A percentile compares a stretch with the other conserved stretches of the same genome.
These are phyloP conservation scores for Sakesphorus luctuosus DNA, from an alignment of 2,113 vertebrate genomes.

Conservation along the genomic window DNA sequence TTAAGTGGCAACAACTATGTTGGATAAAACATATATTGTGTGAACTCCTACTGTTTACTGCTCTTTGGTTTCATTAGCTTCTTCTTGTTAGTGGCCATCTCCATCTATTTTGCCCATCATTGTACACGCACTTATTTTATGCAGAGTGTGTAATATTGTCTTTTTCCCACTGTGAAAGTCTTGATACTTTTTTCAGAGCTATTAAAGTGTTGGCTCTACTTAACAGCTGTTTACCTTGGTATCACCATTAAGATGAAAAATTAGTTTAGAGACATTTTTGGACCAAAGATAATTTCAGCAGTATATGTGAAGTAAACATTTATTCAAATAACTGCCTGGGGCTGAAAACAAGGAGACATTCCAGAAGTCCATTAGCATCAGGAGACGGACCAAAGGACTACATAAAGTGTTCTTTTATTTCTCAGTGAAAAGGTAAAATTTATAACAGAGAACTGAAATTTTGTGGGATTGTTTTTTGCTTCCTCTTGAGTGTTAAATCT, in stretches of 20 bases:
- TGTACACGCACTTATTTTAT: not conserved
- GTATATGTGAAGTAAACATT: not conserved
- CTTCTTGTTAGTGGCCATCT: not conserved
- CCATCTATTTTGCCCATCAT: not conserved
- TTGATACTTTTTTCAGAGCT: not conserved
- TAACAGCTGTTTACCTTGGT: not conserved
- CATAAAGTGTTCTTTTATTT: not conserved
- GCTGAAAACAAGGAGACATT: not conserved
- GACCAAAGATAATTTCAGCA: not conserved
- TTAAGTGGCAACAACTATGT: not conserved
- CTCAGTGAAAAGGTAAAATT: not conserved
- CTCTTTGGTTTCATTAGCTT: not conserved
- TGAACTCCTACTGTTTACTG: not conserved
- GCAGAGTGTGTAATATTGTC: not conserved
- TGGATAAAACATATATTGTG: not conserved
- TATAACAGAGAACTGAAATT: not conserved
- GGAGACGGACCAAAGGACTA: not conserved
- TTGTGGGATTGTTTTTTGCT: not conserved
- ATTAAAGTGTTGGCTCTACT: not conserved
- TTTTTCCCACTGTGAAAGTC: not conserved
- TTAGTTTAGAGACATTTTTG: not conserved
- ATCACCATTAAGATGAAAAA: constrained; percentile 12
- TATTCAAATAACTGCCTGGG: constrained; percentile 1
- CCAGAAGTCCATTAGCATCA: not conserved
- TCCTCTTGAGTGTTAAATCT: not conserved